A percentile compares a stretch with the other conserved stretches of the same genome.
Evolutionary conservation across 2,113 vertebrate genomes (phyloP).

Genomic region (Nestor notabilis): DNA sequence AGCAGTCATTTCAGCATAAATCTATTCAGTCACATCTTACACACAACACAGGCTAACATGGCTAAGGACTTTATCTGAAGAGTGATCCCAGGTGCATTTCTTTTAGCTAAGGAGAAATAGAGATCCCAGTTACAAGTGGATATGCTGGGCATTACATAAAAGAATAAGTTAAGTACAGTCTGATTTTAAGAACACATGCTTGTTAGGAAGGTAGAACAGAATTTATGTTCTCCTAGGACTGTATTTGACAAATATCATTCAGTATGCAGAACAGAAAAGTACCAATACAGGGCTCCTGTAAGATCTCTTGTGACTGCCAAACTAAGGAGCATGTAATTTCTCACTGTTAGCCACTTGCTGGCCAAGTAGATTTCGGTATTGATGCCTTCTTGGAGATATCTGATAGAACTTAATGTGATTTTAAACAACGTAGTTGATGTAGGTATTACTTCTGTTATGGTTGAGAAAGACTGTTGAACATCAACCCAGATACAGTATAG

Average conservation of each 20-base stretch:
- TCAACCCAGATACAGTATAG: background rate
- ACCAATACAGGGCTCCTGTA: background rate
- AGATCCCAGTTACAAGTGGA: background rate
- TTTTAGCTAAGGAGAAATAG: background rate
- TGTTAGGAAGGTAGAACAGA: background rate
- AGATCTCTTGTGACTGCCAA: background rate
- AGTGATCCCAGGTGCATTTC: background rate
- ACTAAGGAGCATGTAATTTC: background rate
- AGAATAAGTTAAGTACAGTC: background rate
- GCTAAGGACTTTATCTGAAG: background rate
- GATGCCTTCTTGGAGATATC: background rate
- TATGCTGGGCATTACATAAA: background rate
- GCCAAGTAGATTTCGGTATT: background rate
- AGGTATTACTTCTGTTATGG: background rate
- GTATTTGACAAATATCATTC: background rate
- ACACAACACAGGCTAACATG: background rate
- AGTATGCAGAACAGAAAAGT: background rate
- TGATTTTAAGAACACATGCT: background rate
- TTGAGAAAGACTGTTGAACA: background rate
- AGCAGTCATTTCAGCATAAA: background rate
- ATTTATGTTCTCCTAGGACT: background rate
- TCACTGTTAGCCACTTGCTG: fast-evolving
- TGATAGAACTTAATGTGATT: background rate
- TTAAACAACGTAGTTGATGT: background rate
- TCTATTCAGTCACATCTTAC: background rate